Evolutionary conservation across 2,113 vertebrate genomes (phyloP).

Genomic region (Oenanthe melanoleuca): DNA sequence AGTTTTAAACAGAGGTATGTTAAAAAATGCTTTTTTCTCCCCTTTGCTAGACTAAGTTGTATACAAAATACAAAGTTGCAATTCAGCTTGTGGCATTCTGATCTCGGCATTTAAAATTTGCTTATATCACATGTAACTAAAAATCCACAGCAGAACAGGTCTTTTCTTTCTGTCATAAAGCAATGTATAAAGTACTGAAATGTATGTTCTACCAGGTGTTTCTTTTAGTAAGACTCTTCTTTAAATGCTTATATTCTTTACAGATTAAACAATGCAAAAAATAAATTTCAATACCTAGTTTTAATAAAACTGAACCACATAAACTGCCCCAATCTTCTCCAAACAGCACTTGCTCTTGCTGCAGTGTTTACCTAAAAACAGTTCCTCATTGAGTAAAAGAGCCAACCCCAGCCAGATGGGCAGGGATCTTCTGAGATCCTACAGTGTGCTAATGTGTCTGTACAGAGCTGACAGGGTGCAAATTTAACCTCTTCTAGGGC

Average conservation of each 20-base stretch:
- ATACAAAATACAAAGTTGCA: not conserved
- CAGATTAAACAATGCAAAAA: not conserved
- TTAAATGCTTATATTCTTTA: not conserved
- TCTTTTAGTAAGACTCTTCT: not conserved
- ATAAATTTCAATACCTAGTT: not conserved
- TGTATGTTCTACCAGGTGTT: not conserved
- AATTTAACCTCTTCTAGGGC: not conserved
- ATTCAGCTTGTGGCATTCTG: not conserved
- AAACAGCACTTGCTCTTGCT: not conserved
- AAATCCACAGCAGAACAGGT: not conserved
- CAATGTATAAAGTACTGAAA: not conserved
- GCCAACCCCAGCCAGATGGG: not conserved
- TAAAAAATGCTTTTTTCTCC: not conserved
- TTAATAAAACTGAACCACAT: not conserved
- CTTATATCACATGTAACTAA: not conserved
- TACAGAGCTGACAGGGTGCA: not conserved
- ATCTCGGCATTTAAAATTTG: not conserved
- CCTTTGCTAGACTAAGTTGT: not conserved
- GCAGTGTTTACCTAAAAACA: not conserved
- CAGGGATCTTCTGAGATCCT: not conserved
- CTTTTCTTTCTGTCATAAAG: not conserved
- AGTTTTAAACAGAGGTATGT: not conserved
- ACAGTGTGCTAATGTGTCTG: accelerated
- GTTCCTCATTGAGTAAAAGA: not conserved
- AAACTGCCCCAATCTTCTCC: not conserved